These are phyloP conservation scores for Drosophila macrospina DNA, from an alignment of 2,888 invertebrate genomes.

Conservation along the genomic window DNA sequence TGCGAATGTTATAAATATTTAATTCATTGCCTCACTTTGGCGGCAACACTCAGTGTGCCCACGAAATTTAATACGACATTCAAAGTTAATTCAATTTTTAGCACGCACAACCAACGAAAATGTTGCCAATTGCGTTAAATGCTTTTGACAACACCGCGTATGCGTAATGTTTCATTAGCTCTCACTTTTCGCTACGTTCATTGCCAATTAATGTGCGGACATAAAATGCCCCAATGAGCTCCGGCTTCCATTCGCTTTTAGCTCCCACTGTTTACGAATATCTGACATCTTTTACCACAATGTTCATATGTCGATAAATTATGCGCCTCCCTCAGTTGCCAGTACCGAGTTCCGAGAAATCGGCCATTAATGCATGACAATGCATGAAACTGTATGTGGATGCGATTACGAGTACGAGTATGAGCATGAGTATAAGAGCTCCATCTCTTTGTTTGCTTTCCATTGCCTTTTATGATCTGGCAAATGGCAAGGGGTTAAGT, in stretches of 20 bases:
- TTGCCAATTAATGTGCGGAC: constrained; percentile 51
- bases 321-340: constrained; percentile 27
- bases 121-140: constrained; percentile 53
- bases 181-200: constrained; percentile 41
- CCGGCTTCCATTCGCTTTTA: constrained; percentile 19
- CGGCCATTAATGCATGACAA: constrained; percentile 53
- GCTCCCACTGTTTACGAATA: constrained; percentile 19
- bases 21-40: constrained; percentile 22
- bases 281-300: constrained; percentile 17
- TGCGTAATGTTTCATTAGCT: constrained; percentile 55
- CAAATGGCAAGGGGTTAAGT: constrained; percentile 19
- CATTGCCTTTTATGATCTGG: constrained; percentile 22
- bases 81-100: constrained; percentile 51
- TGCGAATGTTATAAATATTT: constrained; percentile 51
- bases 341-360: constrained; percentile 17
- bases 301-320: constrained; percentile 49
- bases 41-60: constrained; percentile 1
- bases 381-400: constrained; percentile 35
- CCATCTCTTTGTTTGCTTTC: constrained; percentile 31
- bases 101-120: constrained; percentile 24
- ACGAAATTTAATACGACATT: constrained; percentile 8
- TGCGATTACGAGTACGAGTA: background rate
- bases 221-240: constrained; percentile 38
- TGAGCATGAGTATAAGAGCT: constrained; percentile 9
- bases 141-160: constrained; percentile 49